Base-by-base conservation (phyloP, 2,888 invertebrate species). In the Lamellibrachia columna region DNA sequence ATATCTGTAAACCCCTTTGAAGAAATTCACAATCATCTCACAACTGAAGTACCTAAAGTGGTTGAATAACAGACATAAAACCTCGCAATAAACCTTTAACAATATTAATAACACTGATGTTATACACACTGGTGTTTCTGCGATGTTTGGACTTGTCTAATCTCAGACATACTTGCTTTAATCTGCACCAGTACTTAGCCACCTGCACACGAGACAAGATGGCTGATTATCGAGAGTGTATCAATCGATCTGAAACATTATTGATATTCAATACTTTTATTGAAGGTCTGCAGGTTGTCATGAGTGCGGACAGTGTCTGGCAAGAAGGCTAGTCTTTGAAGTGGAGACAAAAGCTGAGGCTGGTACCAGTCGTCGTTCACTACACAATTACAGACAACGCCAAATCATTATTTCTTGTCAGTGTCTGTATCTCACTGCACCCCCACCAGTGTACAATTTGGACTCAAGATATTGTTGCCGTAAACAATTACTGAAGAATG, bases 261-360 rank as follows among this genome's bases (percentile, higher is more conserved):
- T 75, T 75, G 75, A 75, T 75, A 75, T 75, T 75, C 75, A 75
- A 75, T 75, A 75, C 75, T 75, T 75, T 75, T 75, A 75, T 75
- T 75, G 75, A 75, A 75, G 75, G 75, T 75, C 75, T 75, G 6
- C 11, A 22, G 75, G 75, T 75, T 75, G n/a, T 75, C 75, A 22
- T 55, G 55, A 55, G 55, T 55, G 55, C 2, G 9, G 55, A 55
- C 55, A 55, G 55, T 55, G 55, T 9, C 8, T 55, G 55, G 55
- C 55, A 55, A 55, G 55, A 9, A 7, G 40, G 9, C 55, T 9
- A 9, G 55, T 55, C 55, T 55, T 55, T 55, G 55, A 55, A 55
- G 55, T 55, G 15, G 11, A 58, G 58, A 40, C 40, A 40, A 40
- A 40, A 11, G 75, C 75, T 22, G 15, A n/a, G 75, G 22, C 6